These are phyloP conservation scores for Dicyrtomina minuta DNA, from an alignment of 2,888 invertebrate species.

Conservation along the genomic window DNA sequence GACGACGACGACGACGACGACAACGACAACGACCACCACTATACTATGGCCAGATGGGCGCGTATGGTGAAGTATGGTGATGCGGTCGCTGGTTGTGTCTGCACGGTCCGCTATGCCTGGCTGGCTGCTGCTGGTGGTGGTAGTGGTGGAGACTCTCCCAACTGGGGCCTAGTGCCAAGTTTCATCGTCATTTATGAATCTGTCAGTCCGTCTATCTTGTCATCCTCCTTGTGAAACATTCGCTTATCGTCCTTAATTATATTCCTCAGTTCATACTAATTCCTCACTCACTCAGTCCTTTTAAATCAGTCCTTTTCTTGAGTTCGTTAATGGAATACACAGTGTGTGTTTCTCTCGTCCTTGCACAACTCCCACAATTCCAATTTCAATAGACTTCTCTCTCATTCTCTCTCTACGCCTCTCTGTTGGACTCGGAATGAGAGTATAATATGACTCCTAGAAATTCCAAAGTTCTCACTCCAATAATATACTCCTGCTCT, in stretches of 20 bases:
- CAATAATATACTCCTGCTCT: conserved; percentile 1
- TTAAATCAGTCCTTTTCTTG: conserved; percentile 1
- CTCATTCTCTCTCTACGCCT: too few species aligned
- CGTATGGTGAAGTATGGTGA: neutral
- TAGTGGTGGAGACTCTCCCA: conserved; percentile 20
- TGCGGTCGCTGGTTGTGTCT: too few species aligned
- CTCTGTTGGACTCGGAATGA: too few species aligned
- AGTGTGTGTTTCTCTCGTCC: too few species aligned
- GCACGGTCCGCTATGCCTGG: too few species aligned
- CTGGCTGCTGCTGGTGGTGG: too few species aligned
- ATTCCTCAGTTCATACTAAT: neutral
- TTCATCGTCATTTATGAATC: conserved; percentile 40
- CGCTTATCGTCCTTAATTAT: too few species aligned
- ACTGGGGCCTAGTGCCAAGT: conserved; percentile 24
- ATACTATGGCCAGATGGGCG: neutral
- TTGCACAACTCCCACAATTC: too few species aligned
- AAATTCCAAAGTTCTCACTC: neutral
- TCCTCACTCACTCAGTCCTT: conserved; percentile 1
- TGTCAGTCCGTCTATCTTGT: conserved; percentile 42
- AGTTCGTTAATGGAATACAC: neutral
- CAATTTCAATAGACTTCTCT: too few species aligned
- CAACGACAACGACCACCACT: conserved; percentile 1
- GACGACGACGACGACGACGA: neutral
- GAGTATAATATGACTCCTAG: conserved; percentile 17
- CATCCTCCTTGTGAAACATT: conserved; percentile 35